Percentiles rank a stretch among this genome's conserved stretches.
phyloP scores from a whole-genome alignment of 2,888 invertebrate species.

The Zelleria hepariella region DNA sequence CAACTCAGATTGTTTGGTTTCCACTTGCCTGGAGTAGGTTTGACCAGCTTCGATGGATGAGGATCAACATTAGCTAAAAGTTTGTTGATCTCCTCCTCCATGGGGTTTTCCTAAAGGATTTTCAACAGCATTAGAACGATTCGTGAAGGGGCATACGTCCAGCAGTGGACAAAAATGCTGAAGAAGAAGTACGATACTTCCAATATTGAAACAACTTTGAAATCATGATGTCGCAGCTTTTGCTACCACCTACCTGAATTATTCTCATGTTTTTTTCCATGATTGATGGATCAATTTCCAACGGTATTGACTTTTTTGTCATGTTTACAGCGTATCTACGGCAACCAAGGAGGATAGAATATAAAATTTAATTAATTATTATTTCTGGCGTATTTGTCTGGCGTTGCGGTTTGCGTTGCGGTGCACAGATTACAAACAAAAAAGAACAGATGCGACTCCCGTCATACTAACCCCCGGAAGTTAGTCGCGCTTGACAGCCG shows the following conservation, averaged over 20 bases:
- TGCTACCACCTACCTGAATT: constrained; percentile 47
- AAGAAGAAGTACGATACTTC: constrained; percentile 14
- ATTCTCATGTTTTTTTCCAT: constrained; percentile 72
- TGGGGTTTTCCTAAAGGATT: constrained; percentile 67
- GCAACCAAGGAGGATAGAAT: too few species aligned
- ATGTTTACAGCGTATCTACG: constrained; percentile 38
- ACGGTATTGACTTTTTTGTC: constrained; percentile 61
- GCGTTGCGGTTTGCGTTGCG: too few species aligned
- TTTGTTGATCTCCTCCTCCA: constrained; percentile 74
- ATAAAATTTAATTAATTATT: too few species aligned
- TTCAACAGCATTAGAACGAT: too few species aligned
- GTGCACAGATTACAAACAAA: too few species aligned
- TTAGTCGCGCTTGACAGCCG: too few species aligned
- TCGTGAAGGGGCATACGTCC: too few species aligned
- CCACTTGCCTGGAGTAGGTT: constrained; percentile 77
- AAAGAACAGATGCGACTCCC: too few species aligned
- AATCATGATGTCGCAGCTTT: too few species aligned
- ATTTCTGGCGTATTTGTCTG: too few species aligned
- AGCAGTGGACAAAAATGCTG: too few species aligned
- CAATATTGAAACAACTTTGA: constrained; percentile 8
- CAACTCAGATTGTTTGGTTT: background rate
- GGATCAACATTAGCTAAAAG: constrained; percentile 61
- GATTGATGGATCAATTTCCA: constrained; percentile 75
- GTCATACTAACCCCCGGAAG: too few species aligned
- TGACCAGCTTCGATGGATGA: constrained; percentile 74